A percentile compares a stretch with the other conserved stretches of the same genome.
Evolutionary conservation across 2,888 invertebrate species (phyloP).

Genomic region (Apodemia mormo): DNA sequence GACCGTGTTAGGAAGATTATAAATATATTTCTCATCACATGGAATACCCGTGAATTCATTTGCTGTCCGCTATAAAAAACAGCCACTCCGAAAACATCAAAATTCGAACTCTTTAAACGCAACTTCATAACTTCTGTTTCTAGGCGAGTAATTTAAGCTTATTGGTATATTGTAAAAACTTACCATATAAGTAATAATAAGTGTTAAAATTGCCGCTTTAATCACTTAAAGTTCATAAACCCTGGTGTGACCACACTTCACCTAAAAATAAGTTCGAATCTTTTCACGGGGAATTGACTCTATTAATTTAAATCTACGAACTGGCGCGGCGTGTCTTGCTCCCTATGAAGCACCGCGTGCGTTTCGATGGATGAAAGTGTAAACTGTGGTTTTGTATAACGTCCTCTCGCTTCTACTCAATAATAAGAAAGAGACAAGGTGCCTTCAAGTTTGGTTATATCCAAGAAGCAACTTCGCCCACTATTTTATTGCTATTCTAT

Average conservation of each 20-base stretch:
- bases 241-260: slow-evolving; percentile 17
- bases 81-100: background rate
- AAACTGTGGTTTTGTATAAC: slow-evolving; percentile 79
- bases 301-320: slow-evolving; percentile 37
- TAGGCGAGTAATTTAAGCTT: background rate
- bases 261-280: slow-evolving; percentile 7
- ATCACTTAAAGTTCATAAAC: slow-evolving; percentile 5
- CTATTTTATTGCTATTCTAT: slow-evolving; percentile 69
- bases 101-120: background rate
- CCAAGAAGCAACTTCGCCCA: slow-evolving; percentile 69
- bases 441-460: slow-evolving; percentile 58
- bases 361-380: slow-evolving; percentile 80
- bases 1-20: slow-evolving; percentile 9
- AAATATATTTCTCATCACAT: background rate
- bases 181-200: slow-evolving; percentile 23
- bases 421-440: slow-evolving; percentile 54
- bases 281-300: background rate
- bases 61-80: background rate
- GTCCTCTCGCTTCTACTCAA: slow-evolving; percentile 59
- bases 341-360: slow-evolving; percentile 74
- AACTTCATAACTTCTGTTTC: background rate
- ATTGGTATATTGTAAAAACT: slow-evolving; percentile 18
- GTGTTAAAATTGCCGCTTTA: slow-evolving; percentile 7
- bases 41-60: background rate
- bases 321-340: slow-evolving; percentile 60